Evolutionary conservation across 92 coral and sea anemone species (phyloP), one percentile per base, ranked within the genome.

Genomic region (Anthopleura xanthogrammica): DNA sequence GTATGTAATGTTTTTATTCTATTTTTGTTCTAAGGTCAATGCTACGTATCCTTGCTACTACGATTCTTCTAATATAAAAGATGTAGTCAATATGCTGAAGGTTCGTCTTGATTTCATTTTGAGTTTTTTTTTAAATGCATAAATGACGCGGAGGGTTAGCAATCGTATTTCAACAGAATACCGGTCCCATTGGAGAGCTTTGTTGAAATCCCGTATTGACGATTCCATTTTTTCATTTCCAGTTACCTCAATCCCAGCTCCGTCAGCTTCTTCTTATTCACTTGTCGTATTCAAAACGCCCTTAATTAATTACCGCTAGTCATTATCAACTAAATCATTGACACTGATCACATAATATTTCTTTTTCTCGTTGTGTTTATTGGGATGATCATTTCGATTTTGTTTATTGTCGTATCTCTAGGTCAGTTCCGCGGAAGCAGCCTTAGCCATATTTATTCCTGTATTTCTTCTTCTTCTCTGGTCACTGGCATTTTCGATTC

Each of bases 1-100:
- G 58, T 13, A 54, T 54, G 12, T 54, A 54, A 54, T 13, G 58
- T 54, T 54, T 11, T 54, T 8, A 11, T 40, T 16, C 10, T 73
- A 5, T 55, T 58, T 42, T 48, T 68, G 29, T 36, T 60, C 72
- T 22, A 23, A 95, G 98, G 79, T 83, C 14, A 89, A 89, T 83
- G 79, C 88, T 46, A 90, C 90, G 29, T 92, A 92, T 57, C 78
- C 93, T 8, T 96, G 99, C 75, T 96, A 81, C 76, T 96, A 90
- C 60, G 97, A 96, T 70, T 95, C 98, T 40, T 85, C 75, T 17
- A 90, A 92, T 46, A 74, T 86, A 52, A 80, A 85, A 42, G 88
- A 94, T 83, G 98, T 96, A 41, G 83, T 86, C 7, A 80, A 91
- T 72, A 81, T 77, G 6, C 84, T 87, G 36, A 82, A 89, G 87